phyloP scores from a whole-genome alignment of 2,113 vertebrate species.

The Sinocyclocheilus rhinocerous region DNA sequence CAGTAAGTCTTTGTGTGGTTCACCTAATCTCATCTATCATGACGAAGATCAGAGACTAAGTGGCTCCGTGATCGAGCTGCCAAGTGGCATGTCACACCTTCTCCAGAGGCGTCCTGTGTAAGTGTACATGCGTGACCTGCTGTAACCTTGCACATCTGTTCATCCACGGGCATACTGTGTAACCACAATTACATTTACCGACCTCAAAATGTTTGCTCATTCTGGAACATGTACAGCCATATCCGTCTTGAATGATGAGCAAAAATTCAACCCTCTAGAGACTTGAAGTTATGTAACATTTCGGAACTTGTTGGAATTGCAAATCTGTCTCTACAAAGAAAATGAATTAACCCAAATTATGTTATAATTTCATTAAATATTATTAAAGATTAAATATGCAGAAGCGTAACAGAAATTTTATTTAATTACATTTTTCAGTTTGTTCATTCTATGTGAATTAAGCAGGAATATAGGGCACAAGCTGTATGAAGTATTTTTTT shows the following conservation, averaged over 20 bases:
- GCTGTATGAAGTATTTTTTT: neutral
- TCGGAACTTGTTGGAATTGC: neutral
- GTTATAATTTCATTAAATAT: no score
- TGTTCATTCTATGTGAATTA: neutral
- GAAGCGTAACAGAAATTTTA: neutral
- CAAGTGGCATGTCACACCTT: conserved; percentile 34
- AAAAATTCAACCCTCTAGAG: neutral
- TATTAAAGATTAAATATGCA: no score
- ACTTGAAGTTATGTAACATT: neutral
- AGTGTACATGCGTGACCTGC: conserved; percentile 14
- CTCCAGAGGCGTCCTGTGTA: conserved; percentile 34
- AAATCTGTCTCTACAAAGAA: neutral
- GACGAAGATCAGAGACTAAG: conserved; percentile 36
- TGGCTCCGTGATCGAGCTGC: conserved; percentile 35
- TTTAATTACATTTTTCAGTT: neutral
- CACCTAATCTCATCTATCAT: conserved; percentile 43
- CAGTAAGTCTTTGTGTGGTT: conserved; percentile 17
- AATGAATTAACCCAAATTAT: neutral
- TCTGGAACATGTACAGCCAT: conserved; percentile 23
- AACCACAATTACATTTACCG: conserved; percentile 3
- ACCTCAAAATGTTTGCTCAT: conserved; percentile 3
- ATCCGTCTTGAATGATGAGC: neutral
- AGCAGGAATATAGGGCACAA: neutral
- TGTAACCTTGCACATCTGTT: conserved; percentile 22
- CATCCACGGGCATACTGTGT: neutral